Evolutionary conservation across 2,888 invertebrate species (phyloP), one percentile per base, ranked within the genome.

Genomic region (Kryphioiulus occultus): DNA sequence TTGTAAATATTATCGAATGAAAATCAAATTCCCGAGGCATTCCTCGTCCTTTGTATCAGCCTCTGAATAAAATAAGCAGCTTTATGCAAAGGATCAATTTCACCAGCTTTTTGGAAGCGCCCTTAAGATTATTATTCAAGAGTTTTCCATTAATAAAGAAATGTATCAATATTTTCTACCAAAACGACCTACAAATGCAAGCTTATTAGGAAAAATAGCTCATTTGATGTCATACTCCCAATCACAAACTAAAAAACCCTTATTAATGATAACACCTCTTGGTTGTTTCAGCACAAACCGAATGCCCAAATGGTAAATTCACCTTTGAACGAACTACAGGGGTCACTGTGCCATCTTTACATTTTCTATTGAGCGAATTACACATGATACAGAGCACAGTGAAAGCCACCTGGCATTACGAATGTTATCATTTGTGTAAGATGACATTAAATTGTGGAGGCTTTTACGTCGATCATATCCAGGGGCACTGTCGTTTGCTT

Each of bases 391-490:
- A 47, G 17, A 59, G n/a, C n/a, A 39, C 1, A 10, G 35, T 39
- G 3, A 85, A 39, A n/a, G 85, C 30, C 17, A 83, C 85, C 1
- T 85, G 87, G 85, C 47, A 32, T 26, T 85, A 87, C 32, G 44
- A 83, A 30, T 87, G 87, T 47, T 32, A 83, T 35, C 10, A 68
- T 47, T 26, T 85, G 12, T 87, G 87, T 47, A 85, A 44, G 17
- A 30, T 44, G 17, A 87, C 84, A 35, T 30, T 35, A 4, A 85
- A 88, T 39, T 88, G 88, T 88, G 85, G 47, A n/a, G 88, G 85
- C 9, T 88, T 30, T 39, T 88, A 59, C 68, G 68, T 88, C 22
- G 88, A 88, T 35, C 85, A 88, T 17, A 59, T 15, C 15, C 32
- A 78, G 35, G 19, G 32, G 22, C 85, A 53, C 15, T 88, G 88